phyloP scores from a whole-genome alignment of 1,140 invertebrate genomes.

The Phymastichus coffea region DNA sequence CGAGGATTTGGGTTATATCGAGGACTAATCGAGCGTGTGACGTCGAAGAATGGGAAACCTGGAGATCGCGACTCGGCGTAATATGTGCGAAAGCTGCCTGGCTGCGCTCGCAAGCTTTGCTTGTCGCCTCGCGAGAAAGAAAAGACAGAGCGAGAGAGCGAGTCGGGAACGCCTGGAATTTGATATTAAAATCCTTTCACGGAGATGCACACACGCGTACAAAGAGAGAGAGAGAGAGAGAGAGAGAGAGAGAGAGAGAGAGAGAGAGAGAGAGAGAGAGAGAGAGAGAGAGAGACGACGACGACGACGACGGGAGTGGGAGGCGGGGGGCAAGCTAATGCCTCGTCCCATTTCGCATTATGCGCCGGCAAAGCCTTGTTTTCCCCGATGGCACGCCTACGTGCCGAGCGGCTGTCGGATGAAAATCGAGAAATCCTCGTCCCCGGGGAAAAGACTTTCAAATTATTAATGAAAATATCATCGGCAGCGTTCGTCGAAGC shows the following conservation, averaged over 20 bases:
- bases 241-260: no score
- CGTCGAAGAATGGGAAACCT: no score
- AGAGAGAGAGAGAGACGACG: no score
- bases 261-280: no score
- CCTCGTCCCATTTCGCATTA: conserved; percentile 20
- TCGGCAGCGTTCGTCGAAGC: no score
- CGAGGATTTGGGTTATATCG: conserved; percentile 22
- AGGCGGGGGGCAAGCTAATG: conserved; percentile 1
- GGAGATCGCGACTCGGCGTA: conserved; percentile 19
- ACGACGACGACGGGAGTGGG: no score
- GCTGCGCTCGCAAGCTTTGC: no score
- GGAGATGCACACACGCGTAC: conserved; percentile 7
- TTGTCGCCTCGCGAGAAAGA: no score
- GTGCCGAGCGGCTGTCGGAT: neutral
- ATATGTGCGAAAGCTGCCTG: neutral
- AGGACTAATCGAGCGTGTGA: no score
- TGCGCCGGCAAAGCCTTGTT: neutral
- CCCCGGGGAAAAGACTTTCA: neutral
- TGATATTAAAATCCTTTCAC: conserved; percentile 44
- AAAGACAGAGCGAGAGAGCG: no score
- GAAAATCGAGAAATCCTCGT: neutral
- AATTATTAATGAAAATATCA: conserved; percentile 2
- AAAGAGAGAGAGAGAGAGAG: no score
- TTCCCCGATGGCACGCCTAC: neutral
- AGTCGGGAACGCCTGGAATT: conserved; percentile 36